Base-by-base conservation (phyloP, 2,888 invertebrate genomes). In the Pachymerium ferrugineum region DNA sequence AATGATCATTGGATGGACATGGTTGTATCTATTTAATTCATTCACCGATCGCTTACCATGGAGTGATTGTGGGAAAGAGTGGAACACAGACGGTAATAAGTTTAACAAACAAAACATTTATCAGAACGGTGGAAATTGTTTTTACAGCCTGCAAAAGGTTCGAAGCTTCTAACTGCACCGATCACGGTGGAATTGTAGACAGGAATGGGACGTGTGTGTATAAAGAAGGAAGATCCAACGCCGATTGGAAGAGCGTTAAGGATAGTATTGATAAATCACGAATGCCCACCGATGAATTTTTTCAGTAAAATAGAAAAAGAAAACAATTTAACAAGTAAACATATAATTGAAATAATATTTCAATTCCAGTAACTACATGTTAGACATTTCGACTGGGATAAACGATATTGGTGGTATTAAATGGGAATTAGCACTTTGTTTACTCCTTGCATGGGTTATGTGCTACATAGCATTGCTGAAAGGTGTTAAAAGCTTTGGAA, bases 401-500 rank as follows among this genome's bases (percentile, higher is more conserved):
- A 79, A 81, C 69, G 79, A 81, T 68, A 22, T 78, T 42, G 81
- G 81, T 28, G 79, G 78, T 3, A 77, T 83, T 33, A 80, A 81
- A 72, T 86, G 87, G 83, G 87, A 89, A 74, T 86, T 93, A 84
- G 91, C 90, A 3, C 83, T 87, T 3, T 91, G 91, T 80, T 85
- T 93, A 12, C 84, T 92, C 1, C 84, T 89, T 73, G 91, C 92
- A 74, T 93, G 93, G 93, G 80, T 88, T 73, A 89, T 91, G 77
- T 90, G 91, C 25, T 90, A 90, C 79, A 85, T 90, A 67, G 91
- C 90, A 79, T 85, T 91, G 54, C 90, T 89, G 82, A 91, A 90
- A 83, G 90, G 91, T 31, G 90, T 91, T 12, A 90, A 91, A 82
- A 90, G 89, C 75, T 90, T 90, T 22, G 91, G 91, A 78, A 91